Percentiles rank a stretch among this genome's conserved stretches.
Evolutionary conservation across 2,888 invertebrate genomes (phyloP).

Genomic region (Xanthorhoe designata): DNA sequence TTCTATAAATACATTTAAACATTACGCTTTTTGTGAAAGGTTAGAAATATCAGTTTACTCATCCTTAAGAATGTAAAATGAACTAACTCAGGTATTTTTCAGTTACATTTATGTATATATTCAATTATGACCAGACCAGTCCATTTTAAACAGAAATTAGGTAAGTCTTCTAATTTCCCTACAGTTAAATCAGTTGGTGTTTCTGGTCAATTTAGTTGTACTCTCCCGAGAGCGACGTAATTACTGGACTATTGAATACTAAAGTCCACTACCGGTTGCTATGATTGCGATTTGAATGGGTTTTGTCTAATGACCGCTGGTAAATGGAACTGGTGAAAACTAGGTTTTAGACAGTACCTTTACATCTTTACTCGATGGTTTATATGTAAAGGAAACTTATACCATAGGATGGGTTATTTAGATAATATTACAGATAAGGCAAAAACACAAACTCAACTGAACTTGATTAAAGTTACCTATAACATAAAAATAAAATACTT

Average conservation of each 20-base stretch:
- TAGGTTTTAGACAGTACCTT: background rate
- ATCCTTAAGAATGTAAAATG: too few species aligned
- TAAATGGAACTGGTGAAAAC: background rate
- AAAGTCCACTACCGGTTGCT: constrained; percentile 1
- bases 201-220: constrained; percentile 25
- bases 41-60: background rate
- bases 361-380: too few species aligned
- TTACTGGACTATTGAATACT: constrained; percentile 25
- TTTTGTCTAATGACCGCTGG: background rate
- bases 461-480: too few species aligned
- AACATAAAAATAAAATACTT: too few species aligned
- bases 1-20: too few species aligned
- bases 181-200: constrained; percentile 22
- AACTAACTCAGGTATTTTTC: too few species aligned
- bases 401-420: too few species aligned
- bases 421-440: too few species aligned
- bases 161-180: constrained; percentile 7
- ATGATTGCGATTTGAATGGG: constrained; percentile 1
- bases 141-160: constrained; percentile 7
- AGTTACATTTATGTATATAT: too few species aligned
- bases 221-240: constrained; percentile 14
- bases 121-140: background rate
- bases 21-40: too few species aligned
- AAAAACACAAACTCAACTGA: too few species aligned
- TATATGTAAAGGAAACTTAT: too few species aligned